Percentiles rank a stretch among this genome's conserved stretches.
These are phyloP conservation scores for Dascyllus trimaculatus DNA, from an alignment of 2,113 vertebrate genomes.

Conservation along the genomic window DNA sequence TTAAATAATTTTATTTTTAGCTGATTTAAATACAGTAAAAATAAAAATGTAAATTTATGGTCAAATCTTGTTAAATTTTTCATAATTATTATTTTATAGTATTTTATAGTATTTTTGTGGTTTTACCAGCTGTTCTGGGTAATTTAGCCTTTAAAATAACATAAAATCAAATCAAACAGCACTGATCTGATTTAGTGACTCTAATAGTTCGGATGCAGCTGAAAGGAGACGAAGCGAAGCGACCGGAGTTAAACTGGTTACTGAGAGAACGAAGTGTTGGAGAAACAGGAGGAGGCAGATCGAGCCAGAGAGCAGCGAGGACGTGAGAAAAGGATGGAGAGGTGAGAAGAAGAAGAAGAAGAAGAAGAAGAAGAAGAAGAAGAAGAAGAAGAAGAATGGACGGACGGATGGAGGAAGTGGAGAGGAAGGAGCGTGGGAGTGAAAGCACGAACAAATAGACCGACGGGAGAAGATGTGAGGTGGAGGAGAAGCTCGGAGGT, in stretches of 20 bases:
- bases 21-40: no score
- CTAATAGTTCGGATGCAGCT: slow-evolving; percentile 53
- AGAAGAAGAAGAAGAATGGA: slow-evolving; percentile 37
- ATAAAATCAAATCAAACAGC: no score
- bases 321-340: slow-evolving; percentile 51
- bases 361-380: slow-evolving; percentile 53
- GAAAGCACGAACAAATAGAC: slow-evolving; percentile 51
- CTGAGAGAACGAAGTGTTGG: slow-evolving; percentile 45
- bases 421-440: slow-evolving; percentile 39
- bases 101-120: no score
- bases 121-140: no score
- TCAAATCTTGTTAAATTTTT: no score
- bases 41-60: no score
- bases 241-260: slow-evolving; percentile 22
- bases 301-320: slow-evolving; percentile 7
- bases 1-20: no score
- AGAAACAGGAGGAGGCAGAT: slow-evolving; percentile 45
- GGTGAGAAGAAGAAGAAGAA: slow-evolving; percentile 44
- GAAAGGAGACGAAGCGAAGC: neutral
- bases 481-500: slow-evolving; percentile 18
- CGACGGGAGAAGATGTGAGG: slow-evolving; percentile 22
- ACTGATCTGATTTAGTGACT: slow-evolving; percentile 56
- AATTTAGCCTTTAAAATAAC: no score
- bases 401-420: slow-evolving; percentile 38
- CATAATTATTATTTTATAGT: no score